Percentiles rank a stretch among this genome's conserved stretches.
phyloP scores from a whole-genome alignment of 2,797 vertebrate genomes.

The Zenarchopterus dispar region DNA sequence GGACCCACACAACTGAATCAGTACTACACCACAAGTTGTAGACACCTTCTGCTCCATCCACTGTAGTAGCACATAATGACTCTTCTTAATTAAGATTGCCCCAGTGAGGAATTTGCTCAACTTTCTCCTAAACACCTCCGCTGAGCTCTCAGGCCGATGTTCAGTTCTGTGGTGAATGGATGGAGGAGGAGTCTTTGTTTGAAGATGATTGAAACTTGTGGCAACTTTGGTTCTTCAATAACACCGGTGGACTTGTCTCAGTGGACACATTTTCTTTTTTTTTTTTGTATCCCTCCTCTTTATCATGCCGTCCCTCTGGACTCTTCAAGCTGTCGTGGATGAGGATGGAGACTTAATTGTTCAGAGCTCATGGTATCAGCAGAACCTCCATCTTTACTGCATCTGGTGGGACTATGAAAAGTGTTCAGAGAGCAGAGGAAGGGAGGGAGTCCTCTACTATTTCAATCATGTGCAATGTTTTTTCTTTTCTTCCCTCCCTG shows the following conservation, averaged over 20 bases:
- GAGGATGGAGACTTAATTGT: conserved; percentile 34
- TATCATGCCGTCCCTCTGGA: conserved; percentile 33
- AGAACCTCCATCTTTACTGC: conserved; percentile 43
- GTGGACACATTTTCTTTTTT: conserved; percentile 51
- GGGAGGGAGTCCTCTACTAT: conserved; percentile 34
- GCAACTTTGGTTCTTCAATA: conserved; percentile 37
- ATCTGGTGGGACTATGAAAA: conserved; percentile 50
- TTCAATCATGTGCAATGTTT: conserved; percentile 74
- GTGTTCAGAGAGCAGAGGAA: conserved; percentile 10
- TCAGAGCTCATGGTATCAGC: conserved; percentile 40
- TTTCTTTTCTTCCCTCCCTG: conserved; percentile 42
- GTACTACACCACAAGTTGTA: conserved; percentile 63
- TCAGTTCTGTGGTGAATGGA: conserved; percentile 42
- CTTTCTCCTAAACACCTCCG: conserved; percentile 43
- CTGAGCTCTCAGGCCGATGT: conserved; percentile 61
- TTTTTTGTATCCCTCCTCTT: conserved; percentile 46
- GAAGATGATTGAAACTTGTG: conserved; percentile 25
- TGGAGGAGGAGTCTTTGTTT: conserved; percentile 36
- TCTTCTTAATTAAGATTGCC: conserved; percentile 55
- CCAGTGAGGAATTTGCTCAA: conserved; percentile 52
- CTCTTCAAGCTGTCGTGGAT: conserved; percentile 35
- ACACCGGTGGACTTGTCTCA: conserved; percentile 55
- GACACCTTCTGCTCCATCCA: conserved; percentile 60
- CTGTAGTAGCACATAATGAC: conserved; percentile 72
- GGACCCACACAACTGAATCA: conserved; percentile 71